phyloP scores from a whole-genome alignment of 2,797 vertebrate species.

The Esox masquinongy region DNA sequence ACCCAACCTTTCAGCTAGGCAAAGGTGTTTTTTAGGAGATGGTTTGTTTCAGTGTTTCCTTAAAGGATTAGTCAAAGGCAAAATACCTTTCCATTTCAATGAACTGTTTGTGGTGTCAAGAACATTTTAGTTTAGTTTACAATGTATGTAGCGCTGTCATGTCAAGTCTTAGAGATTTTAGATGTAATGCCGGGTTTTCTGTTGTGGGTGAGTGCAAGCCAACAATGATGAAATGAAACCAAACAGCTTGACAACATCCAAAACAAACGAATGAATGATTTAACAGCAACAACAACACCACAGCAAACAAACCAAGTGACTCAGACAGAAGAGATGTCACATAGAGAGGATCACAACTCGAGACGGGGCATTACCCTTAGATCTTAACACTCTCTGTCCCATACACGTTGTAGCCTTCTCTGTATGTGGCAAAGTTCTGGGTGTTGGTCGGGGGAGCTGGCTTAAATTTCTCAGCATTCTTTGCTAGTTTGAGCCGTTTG shows the following conservation, averaged over 20 bases:
- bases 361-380: constrained; percentile 85
- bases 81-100: not conserved
- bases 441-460: constrained; percentile 95
- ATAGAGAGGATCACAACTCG: constrained; percentile 3
- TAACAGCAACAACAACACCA: constrained; percentile 28
- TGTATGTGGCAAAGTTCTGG: constrained; percentile 99
- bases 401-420: constrained; percentile 99
- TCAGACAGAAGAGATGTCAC: constrained; percentile 28
- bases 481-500: constrained; percentile 99
- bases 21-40: not conserved
- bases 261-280: constrained; percentile 48
- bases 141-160: not conserved
- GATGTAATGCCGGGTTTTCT: not conserved
- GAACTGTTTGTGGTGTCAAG: not conserved
- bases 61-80: not conserved
- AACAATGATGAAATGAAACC: not conserved
- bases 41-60: not conserved
- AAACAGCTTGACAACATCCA: constrained; percentile 9
- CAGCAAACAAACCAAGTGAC: constrained; percentile 46
- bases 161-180: not conserved
- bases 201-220: not conserved
- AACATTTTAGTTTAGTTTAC: not conserved
- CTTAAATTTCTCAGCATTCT: constrained; percentile 99
- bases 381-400: constrained; percentile 99
- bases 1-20: not conserved